Conservation (phyloP, 2,113 vertebrate species). For the Atractosteus spatula region DNA sequence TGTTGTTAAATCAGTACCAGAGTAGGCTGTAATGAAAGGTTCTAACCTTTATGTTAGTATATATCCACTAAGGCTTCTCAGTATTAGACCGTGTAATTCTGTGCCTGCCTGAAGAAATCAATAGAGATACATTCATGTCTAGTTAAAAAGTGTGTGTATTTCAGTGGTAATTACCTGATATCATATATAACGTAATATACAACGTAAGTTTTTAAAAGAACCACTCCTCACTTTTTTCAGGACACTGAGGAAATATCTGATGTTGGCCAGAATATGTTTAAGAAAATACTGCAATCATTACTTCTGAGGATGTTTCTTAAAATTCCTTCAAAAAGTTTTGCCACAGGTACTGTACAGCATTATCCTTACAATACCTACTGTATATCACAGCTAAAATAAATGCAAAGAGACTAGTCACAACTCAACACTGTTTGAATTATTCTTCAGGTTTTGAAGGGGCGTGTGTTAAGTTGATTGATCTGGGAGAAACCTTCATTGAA, state of each 20-base stretch:
- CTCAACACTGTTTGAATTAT: too few relatives aligned
- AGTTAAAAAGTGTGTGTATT: constrained; percentile 44
- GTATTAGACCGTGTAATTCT: constrained; percentile 53
- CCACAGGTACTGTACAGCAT: too few relatives aligned
- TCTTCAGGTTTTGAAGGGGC: too few relatives aligned
- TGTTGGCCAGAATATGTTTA: too few relatives aligned
- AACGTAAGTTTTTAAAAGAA: background rate
- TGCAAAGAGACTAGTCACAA: too few relatives aligned
- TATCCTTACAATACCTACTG: too few relatives aligned
- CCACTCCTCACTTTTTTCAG: background rate
- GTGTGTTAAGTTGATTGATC: too few relatives aligned
- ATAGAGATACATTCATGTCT: constrained; percentile 58
- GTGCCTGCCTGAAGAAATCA: constrained; percentile 38
- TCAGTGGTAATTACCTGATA: constrained; percentile 2
- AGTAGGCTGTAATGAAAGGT: constrained; percentile 58
- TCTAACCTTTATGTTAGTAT: constrained; percentile 49
- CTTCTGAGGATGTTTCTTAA: background rate
- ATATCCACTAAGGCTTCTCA: constrained; percentile 32
- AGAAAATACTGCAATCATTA: background rate
- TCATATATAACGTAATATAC: background rate
- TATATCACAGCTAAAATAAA: too few relatives aligned
- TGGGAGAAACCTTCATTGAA: too few relatives aligned
- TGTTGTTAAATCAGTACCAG: constrained; percentile 41
- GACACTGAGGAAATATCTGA: too few relatives aligned
- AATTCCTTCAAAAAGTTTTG: background rate